A percentile compares a stretch with the other conserved stretches of the same genome.
These are phyloP conservation scores for Orchesellides sinensis DNA, from an alignment of 2,888 invertebrate species.

Conservation along the genomic window DNA sequence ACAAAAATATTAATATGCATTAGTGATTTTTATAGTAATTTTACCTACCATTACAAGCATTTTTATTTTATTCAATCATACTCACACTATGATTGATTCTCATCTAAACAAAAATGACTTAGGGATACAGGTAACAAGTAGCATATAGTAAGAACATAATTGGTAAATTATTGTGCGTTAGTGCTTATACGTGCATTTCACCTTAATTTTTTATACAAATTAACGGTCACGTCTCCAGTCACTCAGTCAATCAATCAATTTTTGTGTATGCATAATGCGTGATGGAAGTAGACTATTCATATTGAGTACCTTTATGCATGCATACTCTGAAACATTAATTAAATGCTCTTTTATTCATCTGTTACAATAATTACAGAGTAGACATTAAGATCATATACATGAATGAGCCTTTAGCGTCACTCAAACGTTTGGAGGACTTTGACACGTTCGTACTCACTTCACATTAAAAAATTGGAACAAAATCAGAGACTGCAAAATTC, in stretches of 20 bases:
- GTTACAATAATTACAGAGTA: constrained; percentile 42
- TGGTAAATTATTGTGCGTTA: too few species aligned
- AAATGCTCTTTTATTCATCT: neutral
- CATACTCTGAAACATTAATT: neutral
- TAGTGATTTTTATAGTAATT: too few species aligned
- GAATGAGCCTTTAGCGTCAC: constrained; percentile 46
- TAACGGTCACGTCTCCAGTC: constrained; percentile 7
- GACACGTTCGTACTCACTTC: constrained; percentile 5
- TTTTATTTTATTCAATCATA: too few species aligned
- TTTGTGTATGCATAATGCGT: neutral
- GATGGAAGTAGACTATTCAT: neutral
- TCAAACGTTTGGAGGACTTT: constrained; percentile 53
- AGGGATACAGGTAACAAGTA: too few species aligned
- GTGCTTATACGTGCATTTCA: too few species aligned
- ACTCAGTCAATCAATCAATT: neutral
- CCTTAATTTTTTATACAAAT: neutral
- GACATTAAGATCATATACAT: neutral
- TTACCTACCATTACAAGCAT: too few species aligned
- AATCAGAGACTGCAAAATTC: constrained; percentile 19
- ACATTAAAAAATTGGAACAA: constrained; percentile 11
- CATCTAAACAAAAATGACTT: too few species aligned
- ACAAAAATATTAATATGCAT: too few species aligned
- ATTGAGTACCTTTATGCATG: neutral
- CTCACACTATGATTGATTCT: too few species aligned
- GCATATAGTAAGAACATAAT: too few species aligned